phyloP scores from a whole-genome alignment of 2,888 invertebrate species.

The Germaria angustata region DNA sequence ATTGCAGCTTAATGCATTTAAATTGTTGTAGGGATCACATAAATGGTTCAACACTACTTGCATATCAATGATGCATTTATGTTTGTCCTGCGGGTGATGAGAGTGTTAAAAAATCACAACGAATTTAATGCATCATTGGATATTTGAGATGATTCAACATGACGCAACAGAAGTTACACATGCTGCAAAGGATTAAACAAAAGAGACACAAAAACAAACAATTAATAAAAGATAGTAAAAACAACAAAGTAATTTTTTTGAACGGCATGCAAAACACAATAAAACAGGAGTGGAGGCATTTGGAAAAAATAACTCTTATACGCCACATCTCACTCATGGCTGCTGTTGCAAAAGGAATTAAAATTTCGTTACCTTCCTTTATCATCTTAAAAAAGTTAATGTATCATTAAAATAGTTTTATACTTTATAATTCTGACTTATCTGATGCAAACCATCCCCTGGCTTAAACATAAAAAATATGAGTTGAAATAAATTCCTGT shows the following conservation, averaged over 20 bases:
- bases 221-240: background rate
- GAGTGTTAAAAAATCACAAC: conserved; percentile 22
- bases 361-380: background rate
- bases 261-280: background rate
- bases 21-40: background rate
- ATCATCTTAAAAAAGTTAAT: background rate
- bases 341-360: background rate
- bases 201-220: background rate
- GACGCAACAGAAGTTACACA: conserved; percentile 40
- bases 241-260: background rate
- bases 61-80: background rate
- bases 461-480: background rate
- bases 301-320: background rate
- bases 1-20: background rate
- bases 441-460: background rate
- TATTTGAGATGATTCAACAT: conserved; percentile 41
- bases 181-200: conserved; percentile 15
- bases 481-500: background rate
- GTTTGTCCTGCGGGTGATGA: background rate
- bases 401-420: no score
- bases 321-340: background rate
- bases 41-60: background rate
- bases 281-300: background rate
- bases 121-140: conserved; percentile 39
- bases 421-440: background rate